phyloP scores from a whole-genome alignment of 2,797 vertebrate species.

The Centropyge bicolor region DNA sequence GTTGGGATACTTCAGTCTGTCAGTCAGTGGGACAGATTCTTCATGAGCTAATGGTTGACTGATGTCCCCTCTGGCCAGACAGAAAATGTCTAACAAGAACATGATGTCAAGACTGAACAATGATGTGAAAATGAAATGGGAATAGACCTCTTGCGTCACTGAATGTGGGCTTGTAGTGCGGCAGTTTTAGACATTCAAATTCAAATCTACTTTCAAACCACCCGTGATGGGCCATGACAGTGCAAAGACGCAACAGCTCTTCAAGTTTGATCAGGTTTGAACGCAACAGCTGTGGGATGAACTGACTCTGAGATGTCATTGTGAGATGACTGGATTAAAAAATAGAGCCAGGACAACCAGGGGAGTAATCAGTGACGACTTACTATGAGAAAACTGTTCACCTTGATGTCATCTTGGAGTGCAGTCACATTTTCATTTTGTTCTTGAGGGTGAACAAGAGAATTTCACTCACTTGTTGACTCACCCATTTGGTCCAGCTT shows the following conservation, averaged over 20 bases:
- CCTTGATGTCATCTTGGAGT: background rate
- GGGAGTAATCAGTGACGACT: background rate
- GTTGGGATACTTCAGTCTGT: background rate
- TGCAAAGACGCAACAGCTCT: background rate
- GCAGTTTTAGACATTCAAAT: too few species aligned
- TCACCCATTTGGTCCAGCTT: background rate
- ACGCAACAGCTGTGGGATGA: background rate
- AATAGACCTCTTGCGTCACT: background rate
- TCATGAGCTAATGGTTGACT: background rate
- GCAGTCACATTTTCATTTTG: background rate
- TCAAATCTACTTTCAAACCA: too few species aligned
- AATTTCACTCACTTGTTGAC: background rate
- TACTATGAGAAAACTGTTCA: background rate
- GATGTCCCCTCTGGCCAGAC: background rate
- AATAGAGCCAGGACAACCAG: background rate
- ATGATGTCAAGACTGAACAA: background rate
- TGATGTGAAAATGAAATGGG: background rate
- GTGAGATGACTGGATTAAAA: background rate
- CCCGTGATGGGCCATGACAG: background rate
- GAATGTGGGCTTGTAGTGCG: too few species aligned
- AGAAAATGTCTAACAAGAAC: background rate
- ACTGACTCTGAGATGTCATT: background rate
- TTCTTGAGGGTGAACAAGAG: background rate
- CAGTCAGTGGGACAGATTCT: background rate
- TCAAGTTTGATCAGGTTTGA: background rate